A percentile compares a stretch with the other conserved stretches of the same genome.
phyloP scores from a whole-genome alignment of 2,113 vertebrate genomes.

The Lampris megalopsis region DNA sequence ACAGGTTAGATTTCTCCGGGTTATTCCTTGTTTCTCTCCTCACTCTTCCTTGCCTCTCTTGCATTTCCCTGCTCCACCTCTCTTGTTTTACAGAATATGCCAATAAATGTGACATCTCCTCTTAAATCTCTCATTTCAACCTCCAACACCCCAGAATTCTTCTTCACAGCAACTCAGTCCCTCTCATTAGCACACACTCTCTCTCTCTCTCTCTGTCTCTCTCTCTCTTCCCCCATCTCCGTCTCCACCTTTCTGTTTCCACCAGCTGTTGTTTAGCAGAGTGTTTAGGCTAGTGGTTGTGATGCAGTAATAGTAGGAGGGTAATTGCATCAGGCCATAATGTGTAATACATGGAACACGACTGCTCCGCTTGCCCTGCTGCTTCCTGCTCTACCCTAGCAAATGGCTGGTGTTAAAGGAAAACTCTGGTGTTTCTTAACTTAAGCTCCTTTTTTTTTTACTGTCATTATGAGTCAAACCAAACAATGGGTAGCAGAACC shows the following conservation, averaged over 20 bases:
- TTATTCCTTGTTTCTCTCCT: background rate
- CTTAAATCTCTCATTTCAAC: no score
- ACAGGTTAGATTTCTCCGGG: constrained; percentile 68
- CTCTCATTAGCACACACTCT: no score
- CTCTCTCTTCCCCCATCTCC: constrained; percentile 50
- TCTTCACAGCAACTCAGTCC: no score
- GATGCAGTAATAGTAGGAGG: constrained; percentile 67
- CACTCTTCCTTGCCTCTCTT: background rate
- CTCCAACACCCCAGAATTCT: no score
- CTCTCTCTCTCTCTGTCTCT: no score
- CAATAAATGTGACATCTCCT: background rate
- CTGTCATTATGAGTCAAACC: no score
- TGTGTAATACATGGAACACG: constrained; percentile 54
- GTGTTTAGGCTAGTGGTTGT: constrained; percentile 41
- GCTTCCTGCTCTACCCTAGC: constrained; percentile 32
- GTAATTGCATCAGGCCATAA: constrained; percentile 71
- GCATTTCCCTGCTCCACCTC: background rate
- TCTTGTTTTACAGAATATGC: constrained; percentile 18
- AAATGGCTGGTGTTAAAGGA: background rate
- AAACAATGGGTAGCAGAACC: no score
- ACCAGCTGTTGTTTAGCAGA: constrained; percentile 73
- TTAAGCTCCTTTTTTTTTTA: no score
- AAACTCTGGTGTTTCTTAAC: background rate
- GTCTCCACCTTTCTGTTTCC: constrained; percentile 36
- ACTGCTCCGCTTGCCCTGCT: constrained; percentile 30